Base-by-base conservation (phyloP, 1,140 invertebrate species). In the Solenopsis fugax region DNA sequence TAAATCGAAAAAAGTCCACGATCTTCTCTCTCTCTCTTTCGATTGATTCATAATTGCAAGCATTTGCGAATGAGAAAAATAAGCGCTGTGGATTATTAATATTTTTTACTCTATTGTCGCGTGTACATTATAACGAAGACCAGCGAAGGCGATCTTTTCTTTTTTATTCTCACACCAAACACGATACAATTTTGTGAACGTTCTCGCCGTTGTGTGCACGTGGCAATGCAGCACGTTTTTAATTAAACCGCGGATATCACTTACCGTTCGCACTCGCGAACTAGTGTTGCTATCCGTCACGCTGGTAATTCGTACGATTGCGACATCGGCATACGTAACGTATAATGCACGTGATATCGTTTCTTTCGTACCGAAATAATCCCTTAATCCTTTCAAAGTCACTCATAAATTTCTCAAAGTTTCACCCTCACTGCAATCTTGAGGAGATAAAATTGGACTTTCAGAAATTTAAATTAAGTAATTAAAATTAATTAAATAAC, bases 231-330 rank as follows among this genome's bases (percentile, higher is more conserved):
- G 76, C 86, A 86, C 64, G 89, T 90, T 90, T 29, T 90, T 85
- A 90, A 90, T 90, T 90, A 90, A 90, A 90, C 85, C 89, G 60
- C 64, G 24, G 71, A 52, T 90, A 90, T 90, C 89, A 69, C 45
- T 67, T 71, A 62, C 64, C 7, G 54, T 18, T 56, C 41, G 21
- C 72, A 65, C 58, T 82, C 64, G 34, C 64, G 60, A 67, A n/a
- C n/a, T n/a, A n/a, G 67, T 76, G 21, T 41, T 72, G 21, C 2
- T 65, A 86, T 76, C n/a, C 56, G 58, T 80, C 75, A 86, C 69
- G 75, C 41, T 41, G 64, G 71, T 78, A 78, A 78, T 78, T 65
- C 52, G 58, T 67, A 80, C 29, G 76, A 89, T 89, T 86, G 18
- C 41, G 54, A 60, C 75, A 78, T 85, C 75, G 18, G 80, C 58